These are phyloP conservation scores for Cheilosia grossa DNA, from an alignment of 2,888 invertebrate genomes.

Conservation along the genomic window DNA sequence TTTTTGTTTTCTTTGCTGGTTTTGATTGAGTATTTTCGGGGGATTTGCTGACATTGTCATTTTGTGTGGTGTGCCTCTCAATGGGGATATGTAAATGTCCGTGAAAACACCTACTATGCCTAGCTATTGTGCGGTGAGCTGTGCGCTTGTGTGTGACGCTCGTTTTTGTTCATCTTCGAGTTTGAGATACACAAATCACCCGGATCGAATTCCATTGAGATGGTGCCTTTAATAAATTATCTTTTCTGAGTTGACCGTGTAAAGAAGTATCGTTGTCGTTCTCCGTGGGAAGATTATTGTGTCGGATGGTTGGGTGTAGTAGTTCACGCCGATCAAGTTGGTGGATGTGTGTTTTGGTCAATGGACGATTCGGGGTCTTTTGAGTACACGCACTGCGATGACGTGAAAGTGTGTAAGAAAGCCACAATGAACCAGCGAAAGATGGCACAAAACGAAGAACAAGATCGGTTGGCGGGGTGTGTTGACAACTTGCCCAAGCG, in stretches of 20 bases:
- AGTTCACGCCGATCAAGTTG: neutral
- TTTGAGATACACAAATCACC: constrained; percentile 60
- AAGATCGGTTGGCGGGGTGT: constrained; percentile 34
- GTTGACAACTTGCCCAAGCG: constrained; percentile 25
- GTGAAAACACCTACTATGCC: constrained; percentile 65
- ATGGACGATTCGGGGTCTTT: constrained; percentile 51
- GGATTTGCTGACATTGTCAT: constrained; percentile 46
- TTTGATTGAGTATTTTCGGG: constrained; percentile 51
- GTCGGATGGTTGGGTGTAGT: constrained; percentile 21
- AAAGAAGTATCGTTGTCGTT: constrained; percentile 37
- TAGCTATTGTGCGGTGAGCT: constrained; percentile 29
- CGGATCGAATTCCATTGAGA: constrained; percentile 68
- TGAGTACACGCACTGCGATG: constrained; percentile 42
- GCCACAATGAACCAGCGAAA: constrained; percentile 17
- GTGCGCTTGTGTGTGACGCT: constrained; percentile 17
- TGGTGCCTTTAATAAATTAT: constrained; percentile 64
- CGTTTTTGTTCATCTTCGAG: constrained; percentile 30
- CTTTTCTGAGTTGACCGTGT: constrained; percentile 55
- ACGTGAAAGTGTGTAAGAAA: constrained; percentile 16
- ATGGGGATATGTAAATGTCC: constrained; percentile 51
- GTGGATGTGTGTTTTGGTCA: constrained; percentile 49
- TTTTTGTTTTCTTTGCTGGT: neutral
- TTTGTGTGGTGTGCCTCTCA: constrained; percentile 25
- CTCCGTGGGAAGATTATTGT: constrained; percentile 69
- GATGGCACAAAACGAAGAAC: constrained; percentile 8